Evolutionary conservation across 2,797 vertebrate species (phyloP).

Genomic region (Leptatherina wallacei): DNA sequence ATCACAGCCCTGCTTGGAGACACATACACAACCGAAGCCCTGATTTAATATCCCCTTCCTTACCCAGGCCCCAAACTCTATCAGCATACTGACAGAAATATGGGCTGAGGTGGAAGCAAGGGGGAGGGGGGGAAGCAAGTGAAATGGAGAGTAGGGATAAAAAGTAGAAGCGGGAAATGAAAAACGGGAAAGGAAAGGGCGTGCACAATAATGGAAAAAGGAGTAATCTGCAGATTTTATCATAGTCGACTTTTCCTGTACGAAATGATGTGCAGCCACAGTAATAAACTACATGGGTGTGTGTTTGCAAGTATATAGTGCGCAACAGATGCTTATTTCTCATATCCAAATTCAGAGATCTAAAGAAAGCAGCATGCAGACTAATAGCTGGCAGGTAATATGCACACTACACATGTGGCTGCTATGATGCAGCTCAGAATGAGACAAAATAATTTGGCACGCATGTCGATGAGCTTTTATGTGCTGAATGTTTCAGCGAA

Average conservation of each 20-base stretch:
- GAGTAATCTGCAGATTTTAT: conserved; percentile 70
- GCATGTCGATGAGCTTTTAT: background rate
- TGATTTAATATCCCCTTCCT: conserved; percentile 74
- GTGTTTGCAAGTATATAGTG: conserved; percentile 23
- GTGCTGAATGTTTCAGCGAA: conserved; percentile 11
- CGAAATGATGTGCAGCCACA: conserved; percentile 41
- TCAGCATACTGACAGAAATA: conserved; percentile 72
- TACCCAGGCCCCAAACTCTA: conserved; percentile 71
- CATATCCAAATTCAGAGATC: conserved; percentile 6
- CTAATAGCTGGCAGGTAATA: conserved; percentile 37
- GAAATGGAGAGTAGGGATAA: conserved; percentile 58
- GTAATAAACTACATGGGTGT: conserved; percentile 45
- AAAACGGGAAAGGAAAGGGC: conserved; percentile 59
- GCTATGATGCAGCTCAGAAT: conserved; percentile 24
- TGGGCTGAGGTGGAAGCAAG: conserved; percentile 37
- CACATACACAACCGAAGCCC: conserved; percentile 50
- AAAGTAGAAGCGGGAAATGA: conserved; percentile 62
- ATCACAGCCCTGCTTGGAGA: conserved; percentile 63
- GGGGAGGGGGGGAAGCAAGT: conserved; percentile 14
- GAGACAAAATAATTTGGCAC: background rate
- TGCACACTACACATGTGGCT: conserved; percentile 9
- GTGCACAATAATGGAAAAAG: conserved; percentile 64
- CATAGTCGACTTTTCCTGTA: conserved; percentile 59
- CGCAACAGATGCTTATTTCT: conserved; percentile 29
- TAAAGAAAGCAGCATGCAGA: conserved; percentile 11